Evolutionary conservation across 2,888 invertebrate genomes (phyloP).

Genomic region (Abrostola tripartita): DNA sequence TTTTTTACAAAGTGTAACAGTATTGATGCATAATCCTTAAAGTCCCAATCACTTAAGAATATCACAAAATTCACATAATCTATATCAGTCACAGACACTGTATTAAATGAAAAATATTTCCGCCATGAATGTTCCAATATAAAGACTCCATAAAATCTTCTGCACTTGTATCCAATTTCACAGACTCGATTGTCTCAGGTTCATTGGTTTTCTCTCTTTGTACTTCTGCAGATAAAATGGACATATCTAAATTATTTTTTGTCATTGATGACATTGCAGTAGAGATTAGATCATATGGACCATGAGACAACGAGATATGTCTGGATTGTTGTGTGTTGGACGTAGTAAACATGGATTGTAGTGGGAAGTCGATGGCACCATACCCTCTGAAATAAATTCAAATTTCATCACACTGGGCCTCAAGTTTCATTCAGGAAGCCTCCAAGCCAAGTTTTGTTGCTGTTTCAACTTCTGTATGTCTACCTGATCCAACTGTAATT

Average conservation of each 20-base stretch:
- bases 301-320: slow-evolving; percentile 90
- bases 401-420: slow-evolving; percentile 83
- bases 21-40: slow-evolving; percentile 54
- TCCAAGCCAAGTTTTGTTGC: slow-evolving; percentile 77
- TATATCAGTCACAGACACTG: slow-evolving; percentile 71
- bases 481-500: not conserved
- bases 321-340: slow-evolving; percentile 89
- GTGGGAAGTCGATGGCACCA: slow-evolving; percentile 84
- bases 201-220: slow-evolving; percentile 82
- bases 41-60: slow-evolving; percentile 69
- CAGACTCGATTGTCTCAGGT: slow-evolving; percentile 85
- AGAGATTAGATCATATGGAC: slow-evolving; percentile 89
- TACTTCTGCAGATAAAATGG: slow-evolving; percentile 88
- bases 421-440: slow-evolving; percentile 74
- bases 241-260: slow-evolving; percentile 77
- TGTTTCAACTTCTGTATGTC: slow-evolving; percentile 63
- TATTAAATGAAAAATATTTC: slow-evolving; percentile 88
- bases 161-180: slow-evolving; percentile 81
- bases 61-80: slow-evolving; percentile 63
- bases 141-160: slow-evolving; percentile 88
- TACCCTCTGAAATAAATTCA: slow-evolving; percentile 88
- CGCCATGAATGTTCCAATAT: slow-evolving; percentile 90
- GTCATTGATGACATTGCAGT: slow-evolving; percentile 57
- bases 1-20: slow-evolving; percentile 41
- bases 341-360: slow-evolving; percentile 85